Base-by-base conservation (phyloP, 1,140 invertebrate species). In the Trialeurodes vaporariorum region DNA sequence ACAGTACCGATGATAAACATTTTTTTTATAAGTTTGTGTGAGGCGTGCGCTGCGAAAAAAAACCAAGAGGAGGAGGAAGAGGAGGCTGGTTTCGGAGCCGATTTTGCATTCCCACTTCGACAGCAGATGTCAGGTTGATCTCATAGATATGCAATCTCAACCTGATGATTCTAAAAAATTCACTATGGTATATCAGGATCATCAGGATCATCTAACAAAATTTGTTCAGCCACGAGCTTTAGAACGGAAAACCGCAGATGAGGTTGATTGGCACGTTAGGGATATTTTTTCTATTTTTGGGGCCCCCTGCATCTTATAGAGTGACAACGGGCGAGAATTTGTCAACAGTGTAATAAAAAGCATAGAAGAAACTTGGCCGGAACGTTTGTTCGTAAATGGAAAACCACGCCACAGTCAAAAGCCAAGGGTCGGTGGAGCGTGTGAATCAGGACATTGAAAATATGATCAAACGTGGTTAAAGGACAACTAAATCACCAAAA, bases 181-280 rank as follows among this genome's bases (percentile, higher is more conserved):
- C 70, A 76, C 81, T 66, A 68, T 82, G 60, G 72, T 79, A 17
- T 82, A 82, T 71, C 77, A 81, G 74, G 76, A 80, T 67, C 76
- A 81, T 70, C 72, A 81, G 74, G 76, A 80, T 67, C 76, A 81
- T 70, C 72, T 80, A 27, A 82, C 78, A 0, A 82, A 82, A 74
- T 82, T 80, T 73, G 70, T 79, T 0, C 1, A 71, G 22, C 64
- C n/a, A n/a, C n/a, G n/a, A n/a, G n/a, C 75, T 25, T 66, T 78
- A n/a, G 25, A 59, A 65, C 23, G 21, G 22, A 68, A 64, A 61
- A 22, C 23, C 24, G 63, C 64, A 5, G 68, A 27, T 25, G 68
- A 69, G 26, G 27, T 69, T 1, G 64, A 59, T 25, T 13, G 34
- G 2, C 11, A 67, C 34, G 5, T 67, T 23, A 27, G 11, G 23